Base-by-base conservation (phyloP, 2,888 invertebrate genomes). In the Eristalis arbustorum region DNA sequence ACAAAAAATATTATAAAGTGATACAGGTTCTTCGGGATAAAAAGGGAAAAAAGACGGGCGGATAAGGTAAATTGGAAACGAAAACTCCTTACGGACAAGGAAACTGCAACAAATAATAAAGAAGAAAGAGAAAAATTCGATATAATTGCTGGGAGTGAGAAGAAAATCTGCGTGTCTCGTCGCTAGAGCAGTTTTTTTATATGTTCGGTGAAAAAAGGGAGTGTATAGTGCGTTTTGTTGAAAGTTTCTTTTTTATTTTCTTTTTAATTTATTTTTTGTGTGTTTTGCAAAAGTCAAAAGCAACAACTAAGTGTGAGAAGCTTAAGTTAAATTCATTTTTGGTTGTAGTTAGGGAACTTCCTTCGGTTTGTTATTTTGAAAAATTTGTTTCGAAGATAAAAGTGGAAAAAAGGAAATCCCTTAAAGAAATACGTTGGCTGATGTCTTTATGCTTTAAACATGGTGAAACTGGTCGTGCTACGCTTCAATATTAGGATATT, bases 401-500 rank as follows among this genome's bases (percentile, higher is more conserved):
- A 64, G 73, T 62, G 80, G 68, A 68, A 80, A 61, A 49, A 59
- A 67, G 62, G 66, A 78, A 75, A 72, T 72, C 67, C 75, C 67
- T 83, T 83, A 78, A 78, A 83, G 87, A 83, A 83, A 83, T 83
- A 78, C 74, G 76, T 56, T 87, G 78, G 87, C 87, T 87, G 95
- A 95, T 95, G 95, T 95, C 95, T 95, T 95, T 95, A 95, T 95
- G 95, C 95, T 94, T 94, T 95, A 95, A 96, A 96, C 96, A 96
- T 96, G 96, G 95, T 96, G 96, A 95, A 95, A 95, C 95, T 95
- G 95, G 95, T 95, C 95, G 95, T 95, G 95, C 91, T 91, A 96
- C 95, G 95, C 95, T 95, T 95, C 95, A 95, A 95, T 95, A 96
- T 95, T 96, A 96, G 95, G 95, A 95, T 95, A 95, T 96, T 96